Percentiles rank a stretch among this genome's conserved stretches.
Conservation (phyloP, 2,113 vertebrate species). For the Acinonyx jubatus region DNA sequence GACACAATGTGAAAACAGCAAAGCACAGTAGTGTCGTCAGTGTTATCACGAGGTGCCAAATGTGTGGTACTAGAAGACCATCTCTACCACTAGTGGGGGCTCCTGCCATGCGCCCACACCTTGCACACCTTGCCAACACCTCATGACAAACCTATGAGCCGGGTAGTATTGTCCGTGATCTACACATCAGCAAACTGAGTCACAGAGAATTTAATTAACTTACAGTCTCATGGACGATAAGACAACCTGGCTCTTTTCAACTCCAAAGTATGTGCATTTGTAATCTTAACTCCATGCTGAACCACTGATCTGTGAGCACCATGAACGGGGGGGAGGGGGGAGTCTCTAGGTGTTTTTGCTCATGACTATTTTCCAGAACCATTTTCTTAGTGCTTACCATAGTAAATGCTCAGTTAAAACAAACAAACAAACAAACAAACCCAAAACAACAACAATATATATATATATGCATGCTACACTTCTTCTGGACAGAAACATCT, state of each 20-base stretch:
- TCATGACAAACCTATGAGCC: neutral
- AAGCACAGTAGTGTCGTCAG: neutral
- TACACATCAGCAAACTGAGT: neutral
- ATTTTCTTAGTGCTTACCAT: neutral
- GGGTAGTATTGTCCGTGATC: neutral
- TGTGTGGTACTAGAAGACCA: neutral
- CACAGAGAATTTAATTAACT: neutral
- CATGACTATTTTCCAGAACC: slow-evolving; percentile 2
- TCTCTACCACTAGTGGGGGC: neutral
- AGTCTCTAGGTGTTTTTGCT: neutral
- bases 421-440: too few relatives aligned
- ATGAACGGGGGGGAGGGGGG: neutral
- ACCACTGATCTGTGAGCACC: neutral
- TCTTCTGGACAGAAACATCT: neutral
- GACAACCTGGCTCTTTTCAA: neutral
- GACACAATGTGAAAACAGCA: slow-evolving; percentile 3
- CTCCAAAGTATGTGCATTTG: neutral
- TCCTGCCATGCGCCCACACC: neutral
- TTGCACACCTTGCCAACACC: neutral
- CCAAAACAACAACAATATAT: too few relatives aligned
- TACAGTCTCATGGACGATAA: neutral
- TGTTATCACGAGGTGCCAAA: neutral
- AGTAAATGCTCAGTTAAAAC: neutral
- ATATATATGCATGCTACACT: neutral
- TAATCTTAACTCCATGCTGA: neutral